phyloP scores from a whole-genome alignment of 2,888 invertebrate genomes.

The Hypena proboscidalis region DNA sequence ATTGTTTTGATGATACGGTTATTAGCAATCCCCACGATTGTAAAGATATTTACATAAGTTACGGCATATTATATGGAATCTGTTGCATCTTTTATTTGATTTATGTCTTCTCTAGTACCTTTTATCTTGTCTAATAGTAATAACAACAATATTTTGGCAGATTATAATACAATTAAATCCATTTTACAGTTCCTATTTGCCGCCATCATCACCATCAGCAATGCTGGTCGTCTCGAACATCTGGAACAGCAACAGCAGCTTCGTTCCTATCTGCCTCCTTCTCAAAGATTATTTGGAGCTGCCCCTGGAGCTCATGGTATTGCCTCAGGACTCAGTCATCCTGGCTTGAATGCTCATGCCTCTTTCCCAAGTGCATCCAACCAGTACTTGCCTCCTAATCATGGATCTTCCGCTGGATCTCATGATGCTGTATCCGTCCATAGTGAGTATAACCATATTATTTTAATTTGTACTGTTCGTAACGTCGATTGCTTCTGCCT shows the following conservation, averaged over 20 bases:
- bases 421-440: not conserved
- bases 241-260: conserved; percentile 48
- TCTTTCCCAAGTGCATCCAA: conserved; percentile 62
- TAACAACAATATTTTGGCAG: not conserved
- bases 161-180: not conserved
- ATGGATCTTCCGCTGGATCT: conserved; percentile 46
- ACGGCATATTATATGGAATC: too few species aligned
- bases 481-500: too few species aligned
- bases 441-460: conserved; percentile 1
- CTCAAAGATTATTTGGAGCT: conserved; percentile 35
- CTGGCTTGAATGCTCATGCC: conserved; percentile 24
- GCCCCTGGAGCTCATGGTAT: conserved; percentile 29
- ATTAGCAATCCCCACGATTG: too few species aligned
- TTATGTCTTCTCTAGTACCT: not conserved
- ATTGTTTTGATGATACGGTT: conserved; percentile 1
- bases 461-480: conserved; percentile 14
- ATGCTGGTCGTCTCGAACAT: conserved; percentile 73
- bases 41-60: too few species aligned
- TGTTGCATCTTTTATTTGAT: not conserved
- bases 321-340: conserved; percentile 18
- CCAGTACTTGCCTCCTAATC: conserved; percentile 74
- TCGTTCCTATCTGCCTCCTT: conserved; percentile 73
- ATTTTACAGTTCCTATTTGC: conserved; percentile 67
- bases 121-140: not conserved
- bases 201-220: conserved; percentile 63